Evolutionary conservation across 2,888 invertebrate species (phyloP).

Genomic region (Malthinus flaveolus): DNA sequence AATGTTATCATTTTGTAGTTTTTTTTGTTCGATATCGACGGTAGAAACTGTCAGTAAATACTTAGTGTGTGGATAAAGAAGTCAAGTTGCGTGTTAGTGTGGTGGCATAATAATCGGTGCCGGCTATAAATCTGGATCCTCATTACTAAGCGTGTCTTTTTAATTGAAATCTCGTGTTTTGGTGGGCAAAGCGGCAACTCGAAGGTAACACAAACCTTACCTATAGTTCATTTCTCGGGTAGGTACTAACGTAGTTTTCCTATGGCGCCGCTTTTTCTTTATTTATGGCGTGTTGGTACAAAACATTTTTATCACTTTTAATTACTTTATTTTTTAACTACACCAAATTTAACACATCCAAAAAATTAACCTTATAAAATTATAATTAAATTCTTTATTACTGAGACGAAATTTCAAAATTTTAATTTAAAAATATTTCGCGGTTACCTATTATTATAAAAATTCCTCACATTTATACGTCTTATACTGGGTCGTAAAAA

Average conservation of each 20-base stretch:
- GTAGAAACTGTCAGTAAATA: conserved; percentile 20
- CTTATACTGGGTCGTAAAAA: too few relatives aligned
- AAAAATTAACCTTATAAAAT: too few relatives aligned
- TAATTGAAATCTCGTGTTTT: conserved; percentile 67
- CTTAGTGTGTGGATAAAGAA: conserved; percentile 27
- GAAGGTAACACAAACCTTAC: conserved; percentile 27
- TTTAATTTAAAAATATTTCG: too few relatives aligned
- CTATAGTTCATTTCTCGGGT: conserved; percentile 25
- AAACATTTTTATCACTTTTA: conserved; percentile 32
- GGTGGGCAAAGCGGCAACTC: conserved; percentile 45
- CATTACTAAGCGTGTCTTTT: conserved; percentile 64
- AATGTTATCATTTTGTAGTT: too few relatives aligned
- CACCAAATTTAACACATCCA: too few relatives aligned
- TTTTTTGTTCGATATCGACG: too few relatives aligned
- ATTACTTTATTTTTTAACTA: too few relatives aligned
- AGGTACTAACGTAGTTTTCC: conserved; percentile 30
- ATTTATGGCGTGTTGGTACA: conserved; percentile 38
- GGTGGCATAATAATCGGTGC: conserved; percentile 44
- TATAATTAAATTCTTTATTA: too few relatives aligned
- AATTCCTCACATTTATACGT: too few relatives aligned
- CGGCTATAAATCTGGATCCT: conserved; percentile 54
- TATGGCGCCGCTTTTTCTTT: conserved; percentile 41
- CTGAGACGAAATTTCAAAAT: too few relatives aligned
- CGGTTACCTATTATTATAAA: too few relatives aligned
- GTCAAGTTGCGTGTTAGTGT: conserved; percentile 35